Evolutionary conservation across 2,797 vertebrate genomes (phyloP).

Genomic region (Pristis pectinata): DNA sequence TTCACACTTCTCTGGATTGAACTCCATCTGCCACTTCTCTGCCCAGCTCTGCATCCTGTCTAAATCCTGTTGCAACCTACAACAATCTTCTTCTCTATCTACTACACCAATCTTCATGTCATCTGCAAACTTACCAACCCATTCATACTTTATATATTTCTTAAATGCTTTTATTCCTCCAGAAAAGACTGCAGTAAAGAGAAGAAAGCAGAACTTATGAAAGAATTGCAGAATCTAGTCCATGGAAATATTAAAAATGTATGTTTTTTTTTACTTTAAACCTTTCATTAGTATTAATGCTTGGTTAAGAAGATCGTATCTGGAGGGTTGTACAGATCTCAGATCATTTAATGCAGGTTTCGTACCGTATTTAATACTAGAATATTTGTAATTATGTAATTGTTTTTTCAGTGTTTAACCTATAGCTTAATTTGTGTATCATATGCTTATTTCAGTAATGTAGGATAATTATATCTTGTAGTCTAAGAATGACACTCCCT

Average conservation of each 20-base stretch:
- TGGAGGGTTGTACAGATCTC: neutral
- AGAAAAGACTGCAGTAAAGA: constrained; percentile 81
- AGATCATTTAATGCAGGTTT: neutral
- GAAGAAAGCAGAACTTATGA: constrained; percentile 69
- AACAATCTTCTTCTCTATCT: no score
- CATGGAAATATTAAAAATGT: constrained; percentile 81
- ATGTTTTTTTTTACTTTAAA: constrained; percentile 39
- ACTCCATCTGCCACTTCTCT: no score
- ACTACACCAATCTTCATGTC: no score
- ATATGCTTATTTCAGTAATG: neutral
- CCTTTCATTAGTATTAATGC: neutral
- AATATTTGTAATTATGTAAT: constrained; percentile 20
- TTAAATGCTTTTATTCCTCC: constrained; percentile 39
- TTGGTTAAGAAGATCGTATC: neutral
- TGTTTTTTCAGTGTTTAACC: neutral
- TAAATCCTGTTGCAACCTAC: no score
- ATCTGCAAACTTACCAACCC: no score
- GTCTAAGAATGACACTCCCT: neutral
- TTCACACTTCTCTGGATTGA: no score
- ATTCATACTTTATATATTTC: constrained; percentile 31
- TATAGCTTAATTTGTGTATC: neutral
- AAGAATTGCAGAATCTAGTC: constrained; percentile 74
- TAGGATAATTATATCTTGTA: neutral
- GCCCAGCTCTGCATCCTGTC: no score
- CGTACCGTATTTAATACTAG: neutral